phyloP scores from a whole-genome alignment of 2,113 vertebrate genomes.

The Lampris megalopsis region DNA sequence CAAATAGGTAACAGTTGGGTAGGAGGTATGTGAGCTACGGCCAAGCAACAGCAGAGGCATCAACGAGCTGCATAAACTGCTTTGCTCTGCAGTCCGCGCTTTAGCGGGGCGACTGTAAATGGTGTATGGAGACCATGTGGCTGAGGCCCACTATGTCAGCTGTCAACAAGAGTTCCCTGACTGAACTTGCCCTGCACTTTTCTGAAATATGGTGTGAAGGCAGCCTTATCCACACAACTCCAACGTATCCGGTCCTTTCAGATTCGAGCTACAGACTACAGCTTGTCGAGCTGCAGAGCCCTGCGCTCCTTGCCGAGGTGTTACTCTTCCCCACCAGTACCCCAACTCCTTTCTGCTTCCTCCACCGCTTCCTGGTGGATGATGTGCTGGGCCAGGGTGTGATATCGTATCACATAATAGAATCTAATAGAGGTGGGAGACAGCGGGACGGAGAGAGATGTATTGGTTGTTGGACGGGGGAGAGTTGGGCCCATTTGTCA shows the following conservation, averaged over 20 bases:
- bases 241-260: neutral
- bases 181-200: no score
- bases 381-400: constrained; percentile 31
- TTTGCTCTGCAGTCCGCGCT: no score
- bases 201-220: no score
- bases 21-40: no score
- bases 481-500: constrained; percentile 68
- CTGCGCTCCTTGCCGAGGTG: neutral
- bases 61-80: no score
- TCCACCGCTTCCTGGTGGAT: constrained; percentile 37
- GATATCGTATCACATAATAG: constrained; percentile 74
- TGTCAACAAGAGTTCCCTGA: no score
- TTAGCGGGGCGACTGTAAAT: no score
- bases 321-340: constrained; percentile 13
- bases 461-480: constrained; percentile 60
- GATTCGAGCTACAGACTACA: constrained; percentile 12
- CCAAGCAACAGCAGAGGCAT: no score
- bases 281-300: neutral
- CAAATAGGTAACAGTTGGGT: no score
- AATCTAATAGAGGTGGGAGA: constrained; percentile 61
- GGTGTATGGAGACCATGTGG: no score
- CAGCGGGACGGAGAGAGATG: constrained; percentile 52
- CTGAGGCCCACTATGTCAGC: no score
- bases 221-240: no score
- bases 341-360: constrained; percentile 25